A percentile compares a stretch with the other conserved stretches of the same genome.
Evolutionary conservation across 1,140 invertebrate genomes (phyloP).

Genomic region (Zaprionus inermis): DNA sequence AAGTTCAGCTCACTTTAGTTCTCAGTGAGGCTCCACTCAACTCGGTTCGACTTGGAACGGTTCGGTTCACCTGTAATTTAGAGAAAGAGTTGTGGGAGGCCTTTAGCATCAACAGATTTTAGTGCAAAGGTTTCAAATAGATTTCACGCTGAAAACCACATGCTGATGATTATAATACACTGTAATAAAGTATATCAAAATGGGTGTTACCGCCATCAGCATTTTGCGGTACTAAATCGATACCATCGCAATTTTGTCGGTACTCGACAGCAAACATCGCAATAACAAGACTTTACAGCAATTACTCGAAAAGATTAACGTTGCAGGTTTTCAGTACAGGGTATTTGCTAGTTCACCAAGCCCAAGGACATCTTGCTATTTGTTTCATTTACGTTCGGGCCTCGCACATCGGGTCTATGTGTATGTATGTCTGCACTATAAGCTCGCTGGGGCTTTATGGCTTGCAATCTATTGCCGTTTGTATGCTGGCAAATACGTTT

Average conservation of each 20-base stretch:
- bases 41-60: not conserved
- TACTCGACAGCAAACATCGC: no score
- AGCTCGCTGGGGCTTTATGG: conserved; percentile 59
- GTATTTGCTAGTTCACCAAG: not conserved
- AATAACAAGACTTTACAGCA: no score
- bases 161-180: no score
- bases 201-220: no score
- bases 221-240: no score
- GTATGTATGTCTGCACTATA: conserved; percentile 14
- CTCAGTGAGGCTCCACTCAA: not conserved
- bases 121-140: conserved; percentile 57
- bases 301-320: no score
- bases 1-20: conserved; percentile 54
- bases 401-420: not conserved
- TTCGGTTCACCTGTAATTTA: conserved; percentile 3
- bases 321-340: conserved; percentile 1
- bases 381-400: conserved; percentile 5
- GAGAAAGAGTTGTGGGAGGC: conserved; percentile 27
- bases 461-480: conserved; percentile 74
- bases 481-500: conserved; percentile 63
- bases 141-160: no score
- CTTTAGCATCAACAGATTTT: conserved; percentile 27
- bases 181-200: conserved; percentile 9
- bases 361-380: not conserved
- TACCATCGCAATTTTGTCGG: no score